These are phyloP conservation scores for Conus ventricosus DNA, from an alignment of 1,140 invertebrate species.

Conservation along the genomic window DNA sequence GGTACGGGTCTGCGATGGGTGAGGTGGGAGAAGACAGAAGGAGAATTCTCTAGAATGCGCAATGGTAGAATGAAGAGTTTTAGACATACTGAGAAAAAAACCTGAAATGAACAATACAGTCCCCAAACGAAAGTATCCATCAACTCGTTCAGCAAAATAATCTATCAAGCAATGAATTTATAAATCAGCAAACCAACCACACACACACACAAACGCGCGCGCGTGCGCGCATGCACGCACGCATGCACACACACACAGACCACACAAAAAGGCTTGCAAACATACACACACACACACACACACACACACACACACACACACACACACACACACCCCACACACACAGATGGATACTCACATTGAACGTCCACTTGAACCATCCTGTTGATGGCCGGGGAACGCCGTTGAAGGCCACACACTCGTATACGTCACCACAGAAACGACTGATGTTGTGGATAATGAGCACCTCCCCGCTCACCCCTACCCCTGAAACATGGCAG, in stretches of 20 bases:
- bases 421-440: constrained; percentile 61
- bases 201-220: not conserved
- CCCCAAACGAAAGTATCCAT: no score
- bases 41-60: no score
- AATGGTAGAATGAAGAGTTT: no score
- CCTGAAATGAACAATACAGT: no score
- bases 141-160: no score
- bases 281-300: constrained; percentile 26
- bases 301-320: constrained; percentile 42
- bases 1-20: no score
- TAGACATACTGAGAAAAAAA: no score
- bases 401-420: constrained; percentile 66
- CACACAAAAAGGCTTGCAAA: not conserved
- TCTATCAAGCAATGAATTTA: no score
- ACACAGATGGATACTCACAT: constrained; percentile 58
- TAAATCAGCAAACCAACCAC: no score
- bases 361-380: constrained; percentile 58
- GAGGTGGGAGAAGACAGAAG: no score
- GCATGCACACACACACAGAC: constrained; percentile 6
- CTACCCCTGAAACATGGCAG: constrained; percentile 48
- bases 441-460: constrained; percentile 65
- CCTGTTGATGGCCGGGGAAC: constrained; percentile 57
- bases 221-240: not conserved
- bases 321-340: constrained; percentile 44
- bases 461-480: constrained; percentile 59